Base-by-base conservation (phyloP, 2,888 invertebrate genomes). In the Phalera bucephala region DNA sequence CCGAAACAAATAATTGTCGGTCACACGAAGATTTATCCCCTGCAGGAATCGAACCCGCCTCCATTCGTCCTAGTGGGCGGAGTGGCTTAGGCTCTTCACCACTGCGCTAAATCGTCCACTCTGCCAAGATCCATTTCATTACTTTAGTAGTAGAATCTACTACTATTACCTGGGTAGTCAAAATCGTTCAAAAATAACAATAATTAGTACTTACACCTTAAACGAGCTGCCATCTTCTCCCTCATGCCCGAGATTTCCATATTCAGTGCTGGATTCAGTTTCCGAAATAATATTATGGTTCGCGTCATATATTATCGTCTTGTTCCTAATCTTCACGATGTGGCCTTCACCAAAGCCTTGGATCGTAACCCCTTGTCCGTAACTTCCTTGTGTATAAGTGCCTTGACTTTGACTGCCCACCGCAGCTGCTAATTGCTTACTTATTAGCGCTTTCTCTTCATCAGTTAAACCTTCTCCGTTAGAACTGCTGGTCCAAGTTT, bases 251-350 rank as follows among this genome's bases (percentile, higher is more conserved):
- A 88, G 60, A 6, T 70, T 72, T 20, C 76, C 80, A 45, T 84
- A 90, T 41, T 91, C 91, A 0, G 91, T 91, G 47, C 91, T 91
- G 0, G 78, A 80, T 53, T 92, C 91, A 1, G 82, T 74, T 54
- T 87, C 76, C 0, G 89, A 88, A 15, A 83, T 69, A 4, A 91
- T 82, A 25, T 85, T 87, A 39, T 85, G 78, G 37, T 89, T 85
- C 12, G 75, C 75, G 45, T 86, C 82, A 28, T 84, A 81, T 1
- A 83, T 55, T 22, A 78, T 69, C 0, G 83, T 83, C 46, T 60
- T 78, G 36, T 88, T 88, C 52, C 59, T 80, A 1, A 76, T 54
- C 29, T 60, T 70, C 0, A 80, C 73, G 1, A 85, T 48, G 30
- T 70, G 66, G 0, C 77, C 77, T 22, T 66, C 57, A 2, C 65